These are phyloP conservation scores for Anguilla marmorata DNA, from an alignment of 2,797 vertebrate species.

Conservation along the genomic window DNA sequence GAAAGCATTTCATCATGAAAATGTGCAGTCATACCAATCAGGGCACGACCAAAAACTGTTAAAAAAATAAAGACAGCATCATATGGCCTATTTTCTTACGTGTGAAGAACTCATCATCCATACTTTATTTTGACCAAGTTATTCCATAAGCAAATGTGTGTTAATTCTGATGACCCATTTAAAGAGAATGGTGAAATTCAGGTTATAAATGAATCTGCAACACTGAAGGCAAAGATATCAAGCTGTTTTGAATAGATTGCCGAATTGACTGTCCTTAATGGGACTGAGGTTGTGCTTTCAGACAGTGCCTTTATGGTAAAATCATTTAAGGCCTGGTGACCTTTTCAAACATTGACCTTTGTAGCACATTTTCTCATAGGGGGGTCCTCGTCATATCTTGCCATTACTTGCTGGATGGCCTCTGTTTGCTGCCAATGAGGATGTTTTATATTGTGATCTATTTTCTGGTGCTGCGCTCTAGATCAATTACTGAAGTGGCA, in stretches of 20 bases:
- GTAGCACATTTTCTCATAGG: neutral
- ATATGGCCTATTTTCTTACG: constrained; percentile 20
- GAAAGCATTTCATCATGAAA: constrained; percentile 40
- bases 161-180: constrained; percentile 9
- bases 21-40: constrained; percentile 40
- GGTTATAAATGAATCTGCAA: neutral
- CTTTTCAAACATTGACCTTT: neutral
- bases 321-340: neutral
- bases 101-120: constrained; percentile 31
- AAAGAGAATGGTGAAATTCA: constrained; percentile 4
- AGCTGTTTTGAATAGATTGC: neutral
- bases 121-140: neutral
- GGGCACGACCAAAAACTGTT: constrained; percentile 35
- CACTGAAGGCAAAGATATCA: constrained; percentile 14
- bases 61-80: constrained; percentile 2
- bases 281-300: neutral
- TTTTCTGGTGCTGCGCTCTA: constrained; percentile 2
- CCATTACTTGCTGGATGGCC: constrained; percentile 6
- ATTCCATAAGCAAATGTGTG: no score
- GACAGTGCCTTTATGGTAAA: neutral
- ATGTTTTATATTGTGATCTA: neutral
- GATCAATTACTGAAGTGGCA: neutral
- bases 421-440: constrained; percentile 14
- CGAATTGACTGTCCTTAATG: constrained; percentile 14
- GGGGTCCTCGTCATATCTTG: neutral